Evolutionary conservation across 1,140 invertebrate genomes (phyloP).

Genomic region (Bombus cullumanus): DNA sequence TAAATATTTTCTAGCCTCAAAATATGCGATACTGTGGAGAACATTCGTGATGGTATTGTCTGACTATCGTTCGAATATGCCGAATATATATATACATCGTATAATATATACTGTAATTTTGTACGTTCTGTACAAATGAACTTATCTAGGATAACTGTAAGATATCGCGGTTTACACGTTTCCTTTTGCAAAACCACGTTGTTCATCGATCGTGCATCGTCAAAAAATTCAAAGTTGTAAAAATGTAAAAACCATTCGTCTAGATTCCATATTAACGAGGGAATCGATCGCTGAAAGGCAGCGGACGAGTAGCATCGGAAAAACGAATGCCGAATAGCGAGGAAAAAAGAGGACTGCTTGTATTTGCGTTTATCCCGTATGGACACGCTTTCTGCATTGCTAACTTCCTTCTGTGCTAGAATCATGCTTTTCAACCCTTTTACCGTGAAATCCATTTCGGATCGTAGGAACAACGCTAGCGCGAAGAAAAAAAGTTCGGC

Average conservation of each 20-base stretch:
- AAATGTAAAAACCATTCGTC: not conserved
- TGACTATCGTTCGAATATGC: not conserved
- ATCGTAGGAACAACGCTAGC: not conserved
- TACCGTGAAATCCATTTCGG: slow-evolving; percentile 15
- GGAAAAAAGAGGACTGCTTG: not conserved
- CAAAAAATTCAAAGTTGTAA: not conserved
- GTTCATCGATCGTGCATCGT: no score
- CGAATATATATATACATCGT: no score
- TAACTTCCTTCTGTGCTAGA: not conserved
- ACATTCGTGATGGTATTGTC: not conserved
- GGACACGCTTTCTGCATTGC: slow-evolving; percentile 8
- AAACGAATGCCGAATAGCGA: not conserved
- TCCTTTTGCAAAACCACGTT: no score
- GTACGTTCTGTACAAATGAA: no score
- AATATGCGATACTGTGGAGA: not conserved
- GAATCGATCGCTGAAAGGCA: slow-evolving; percentile 3
- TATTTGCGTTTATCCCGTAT: slow-evolving; percentile 34
- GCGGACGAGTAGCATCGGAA: not conserved
- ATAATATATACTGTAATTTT: not conserved
- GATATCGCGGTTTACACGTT: no score
- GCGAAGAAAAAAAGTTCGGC: not conserved
- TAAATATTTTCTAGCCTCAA: not conserved
- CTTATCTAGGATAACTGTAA: no score
- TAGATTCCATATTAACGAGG: not conserved
- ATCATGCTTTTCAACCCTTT: not conserved